Percentiles rank a stretch among this genome's conserved stretches.
Conservation (phyloP, 2,888 invertebrate genomes). For the Prosapia bicincta region DNA sequence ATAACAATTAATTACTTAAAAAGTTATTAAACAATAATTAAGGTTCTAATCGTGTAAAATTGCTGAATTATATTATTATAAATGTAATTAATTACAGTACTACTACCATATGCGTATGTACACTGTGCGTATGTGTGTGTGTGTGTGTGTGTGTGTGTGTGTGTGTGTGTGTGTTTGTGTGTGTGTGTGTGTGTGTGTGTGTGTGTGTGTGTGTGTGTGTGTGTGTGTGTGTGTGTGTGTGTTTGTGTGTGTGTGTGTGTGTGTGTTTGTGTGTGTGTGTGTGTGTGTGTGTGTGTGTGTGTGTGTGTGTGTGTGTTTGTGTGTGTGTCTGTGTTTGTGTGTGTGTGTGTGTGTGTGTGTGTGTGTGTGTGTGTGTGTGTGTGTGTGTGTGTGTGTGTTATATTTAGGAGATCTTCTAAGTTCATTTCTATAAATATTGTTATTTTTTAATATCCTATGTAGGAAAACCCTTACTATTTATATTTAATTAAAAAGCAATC, state of each 20-base stretch:
- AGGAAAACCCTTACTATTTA: no score
- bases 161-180: no score
- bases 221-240: background rate
- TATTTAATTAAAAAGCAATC: no score
- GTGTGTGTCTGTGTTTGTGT: no score
- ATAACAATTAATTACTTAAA: background rate
- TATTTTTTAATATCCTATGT: no score
- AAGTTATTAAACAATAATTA: background rate
- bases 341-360: constrained; percentile 5
- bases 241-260: no score
- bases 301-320: background rate
- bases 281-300: background rate
- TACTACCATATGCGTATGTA: background rate
- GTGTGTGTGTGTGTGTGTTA: background rate
- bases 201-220: background rate
- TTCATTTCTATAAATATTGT: no score
- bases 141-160: background rate
- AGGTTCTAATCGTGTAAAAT: background rate
- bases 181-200: background rate
- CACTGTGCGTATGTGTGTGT: background rate
- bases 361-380: constrained; percentile 1
- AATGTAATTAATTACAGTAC: background rate
- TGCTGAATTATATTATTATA: background rate
- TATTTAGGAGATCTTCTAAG: no score
- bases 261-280: no score